Base-by-base conservation (phyloP, 2,888 invertebrate species). In the Cloeon dipterum region DNA sequence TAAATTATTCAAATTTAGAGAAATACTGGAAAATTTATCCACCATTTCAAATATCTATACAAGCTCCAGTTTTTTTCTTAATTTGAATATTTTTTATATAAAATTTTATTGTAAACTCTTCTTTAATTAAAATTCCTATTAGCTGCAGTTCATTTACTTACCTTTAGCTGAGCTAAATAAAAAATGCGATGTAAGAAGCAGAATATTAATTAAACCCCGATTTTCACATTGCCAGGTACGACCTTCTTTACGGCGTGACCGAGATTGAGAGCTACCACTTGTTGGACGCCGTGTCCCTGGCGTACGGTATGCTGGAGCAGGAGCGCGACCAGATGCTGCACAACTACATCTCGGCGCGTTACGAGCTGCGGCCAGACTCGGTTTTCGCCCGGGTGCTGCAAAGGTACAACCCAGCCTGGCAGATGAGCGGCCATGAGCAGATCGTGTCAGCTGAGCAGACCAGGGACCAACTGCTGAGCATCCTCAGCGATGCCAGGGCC, bases 401-500 rank as follows among this genome's bases (percentile, higher is more conserved):
- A n/a, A 33, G 34, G 7, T 37, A 36, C 20, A 34, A 32, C 19
- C 43, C 59, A 68, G 41, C 71, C 69, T 26, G 66, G 65, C 39
- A 66, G 67, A 46, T 68, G n/a, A 34, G 17, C 32, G 34, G 32
- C 19, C 35, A 34, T 2, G 26, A 25, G 4, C 10, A 32, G 46
- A 58, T 66, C 49, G 63, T 66, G 46, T 56, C 57, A 33, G 57
- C 63, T 35, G 58, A 70, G 51, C 62, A 68, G 25, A 67, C 74
- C 51, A 66, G 85, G 20, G 81, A 88, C 54, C 68, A 74, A 36
- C 71, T 91, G 4, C 63, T 94, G 43, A 82, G 85, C 52, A 71
- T 89, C 40, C 65, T 94, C 42, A 85, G 88, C 37, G 91, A 93
- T 57, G 83, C 85, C 5, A 68, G 82, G 40, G 77, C 82, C 16